phyloP scores from a whole-genome alignment of 1,140 invertebrate species.

The Agrilus planipennis region DNA sequence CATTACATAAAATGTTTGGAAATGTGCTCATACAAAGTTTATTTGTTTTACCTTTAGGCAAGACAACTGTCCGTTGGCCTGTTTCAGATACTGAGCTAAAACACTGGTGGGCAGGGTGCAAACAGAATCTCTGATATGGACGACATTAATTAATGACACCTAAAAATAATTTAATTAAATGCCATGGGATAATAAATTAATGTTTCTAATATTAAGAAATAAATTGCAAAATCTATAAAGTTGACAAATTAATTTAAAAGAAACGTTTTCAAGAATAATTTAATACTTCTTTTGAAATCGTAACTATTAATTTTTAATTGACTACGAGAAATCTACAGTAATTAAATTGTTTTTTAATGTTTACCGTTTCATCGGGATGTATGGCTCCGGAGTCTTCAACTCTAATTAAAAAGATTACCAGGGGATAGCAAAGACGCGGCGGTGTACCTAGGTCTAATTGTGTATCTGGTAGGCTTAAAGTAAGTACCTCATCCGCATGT shows the following conservation, averaged over 20 bases:
- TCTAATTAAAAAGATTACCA: constrained; percentile 59
- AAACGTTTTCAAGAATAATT: too few species aligned
- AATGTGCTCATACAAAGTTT: background rate
- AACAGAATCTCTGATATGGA: constrained; percentile 65
- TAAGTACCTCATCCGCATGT: constrained; percentile 52
- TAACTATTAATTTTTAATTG: too few species aligned
- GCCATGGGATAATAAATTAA: background rate
- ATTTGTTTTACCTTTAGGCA: constrained; percentile 54
- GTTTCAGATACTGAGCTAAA: constrained; percentile 68
- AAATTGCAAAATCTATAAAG: too few species aligned
- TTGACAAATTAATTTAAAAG: too few species aligned
- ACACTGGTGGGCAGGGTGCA: constrained; percentile 65
- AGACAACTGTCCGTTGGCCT: constrained; percentile 67
- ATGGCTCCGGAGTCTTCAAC: constrained; percentile 46
- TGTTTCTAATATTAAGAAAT: background rate
- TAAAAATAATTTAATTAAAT: constrained; percentile 34
- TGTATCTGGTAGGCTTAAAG: constrained; percentile 46
- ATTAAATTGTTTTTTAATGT: constrained; percentile 13
- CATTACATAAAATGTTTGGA: constrained; percentile 4
- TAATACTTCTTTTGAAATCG: too few species aligned
- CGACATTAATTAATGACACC: constrained; percentile 66
- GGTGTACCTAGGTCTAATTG: constrained; percentile 55
- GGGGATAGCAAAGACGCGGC: constrained; percentile 57
- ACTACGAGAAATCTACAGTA: background rate
- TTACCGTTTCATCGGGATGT: constrained; percentile 65